Percentiles rank a stretch among this genome's conserved stretches.
These are phyloP conservation scores for Myrmophylax atrothorax DNA, from an alignment of 2,113 vertebrate species.

Conservation along the genomic window DNA sequence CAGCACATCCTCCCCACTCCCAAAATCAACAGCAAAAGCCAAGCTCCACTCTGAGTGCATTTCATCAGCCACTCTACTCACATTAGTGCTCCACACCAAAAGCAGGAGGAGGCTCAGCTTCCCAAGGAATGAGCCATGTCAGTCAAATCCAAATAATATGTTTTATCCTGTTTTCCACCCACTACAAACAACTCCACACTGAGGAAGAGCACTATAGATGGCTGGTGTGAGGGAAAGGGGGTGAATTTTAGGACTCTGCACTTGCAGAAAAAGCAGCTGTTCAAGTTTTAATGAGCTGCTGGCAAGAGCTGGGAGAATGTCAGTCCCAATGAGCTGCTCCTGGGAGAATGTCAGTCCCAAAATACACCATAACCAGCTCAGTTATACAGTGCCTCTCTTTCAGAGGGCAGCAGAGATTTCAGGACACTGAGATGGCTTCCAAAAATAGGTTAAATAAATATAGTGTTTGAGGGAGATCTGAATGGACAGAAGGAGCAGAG, in stretches of 20 bases:
- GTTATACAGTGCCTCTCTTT: background rate
- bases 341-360: background rate
- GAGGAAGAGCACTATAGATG: background rate
- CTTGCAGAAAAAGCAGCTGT: background rate
- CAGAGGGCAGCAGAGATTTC: background rate
- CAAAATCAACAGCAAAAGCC: background rate
- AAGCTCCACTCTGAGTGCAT: background rate
- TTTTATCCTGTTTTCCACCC: background rate
- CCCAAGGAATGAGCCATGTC: background rate
- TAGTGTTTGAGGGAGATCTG: background rate
- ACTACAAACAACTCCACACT: background rate
- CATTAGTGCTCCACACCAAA: background rate
- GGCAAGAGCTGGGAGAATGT: background rate
- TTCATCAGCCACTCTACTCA: background rate
- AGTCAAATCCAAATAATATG: background rate
- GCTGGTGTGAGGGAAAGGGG: background rate
- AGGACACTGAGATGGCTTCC: background rate
- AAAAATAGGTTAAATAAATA: background rate
- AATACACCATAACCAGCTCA: background rate
- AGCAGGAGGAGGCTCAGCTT: background rate
- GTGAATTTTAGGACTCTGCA: background rate
- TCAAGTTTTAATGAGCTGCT: background rate
- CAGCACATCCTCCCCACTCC: background rate
- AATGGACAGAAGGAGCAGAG: background rate
- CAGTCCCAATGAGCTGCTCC: background rate